These are phyloP conservation scores for Drosophila novamexicana DNA, from an alignment of 1,140 invertebrate genomes.

Conservation along the genomic window DNA sequence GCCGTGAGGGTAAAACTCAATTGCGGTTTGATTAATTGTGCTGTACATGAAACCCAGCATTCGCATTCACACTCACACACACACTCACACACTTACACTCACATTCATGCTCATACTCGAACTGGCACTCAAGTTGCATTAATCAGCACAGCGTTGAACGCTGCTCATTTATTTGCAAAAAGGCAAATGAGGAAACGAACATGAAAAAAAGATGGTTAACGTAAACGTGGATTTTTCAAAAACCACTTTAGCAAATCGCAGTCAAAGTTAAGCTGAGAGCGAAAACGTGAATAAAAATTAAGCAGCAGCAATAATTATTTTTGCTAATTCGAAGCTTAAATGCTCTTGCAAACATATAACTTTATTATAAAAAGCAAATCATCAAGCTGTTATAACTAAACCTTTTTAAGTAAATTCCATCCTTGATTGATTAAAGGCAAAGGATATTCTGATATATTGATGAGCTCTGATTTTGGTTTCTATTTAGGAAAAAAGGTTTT, in stretches of 20 bases:
- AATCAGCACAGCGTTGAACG: slow-evolving; percentile 70
- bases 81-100: slow-evolving; percentile 2
- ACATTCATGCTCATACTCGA: slow-evolving; percentile 17
- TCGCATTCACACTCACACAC: slow-evolving; percentile 16
- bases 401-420: too few species aligned
- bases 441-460: too few species aligned
- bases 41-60: slow-evolving; percentile 41
- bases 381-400: too few species aligned
- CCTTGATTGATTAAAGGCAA: too few species aligned
- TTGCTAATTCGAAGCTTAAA: background rate
- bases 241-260: slow-evolving; percentile 75
- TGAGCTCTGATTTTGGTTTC: too few species aligned
- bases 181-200: slow-evolving; percentile 62
- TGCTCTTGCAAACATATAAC: background rate
- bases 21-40: slow-evolving; percentile 78
- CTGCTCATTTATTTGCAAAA: slow-evolving; percentile 79
- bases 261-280: slow-evolving; percentile 69
- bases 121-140: slow-evolving; percentile 64
- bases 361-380: too few species aligned
- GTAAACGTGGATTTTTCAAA: slow-evolving; percentile 44
- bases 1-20: slow-evolving; percentile 44
- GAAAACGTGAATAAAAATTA: background rate
- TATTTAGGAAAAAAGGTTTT: too few species aligned
- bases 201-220: slow-evolving; percentile 31
- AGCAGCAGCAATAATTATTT: background rate